Conservation (phyloP, 30 jellyfish, hydroid and myxozoan genomes). For the Morbakka virulenta region DNA sequence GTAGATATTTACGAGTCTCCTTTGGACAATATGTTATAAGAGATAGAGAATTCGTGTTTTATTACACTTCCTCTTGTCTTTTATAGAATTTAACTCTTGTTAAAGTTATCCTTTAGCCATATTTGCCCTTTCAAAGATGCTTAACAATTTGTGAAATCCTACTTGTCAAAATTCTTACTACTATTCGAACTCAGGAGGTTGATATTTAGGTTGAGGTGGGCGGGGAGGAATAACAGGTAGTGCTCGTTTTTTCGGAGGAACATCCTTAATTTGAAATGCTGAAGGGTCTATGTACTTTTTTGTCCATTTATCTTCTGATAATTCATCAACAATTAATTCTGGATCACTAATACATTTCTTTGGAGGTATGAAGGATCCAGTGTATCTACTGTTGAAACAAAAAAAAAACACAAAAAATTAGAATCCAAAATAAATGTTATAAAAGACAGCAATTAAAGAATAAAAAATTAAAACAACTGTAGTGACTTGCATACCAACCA, state of each 20-base stretch:
- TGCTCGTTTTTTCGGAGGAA: slow-evolving; percentile 96
- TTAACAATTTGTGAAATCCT: too few relatives aligned
- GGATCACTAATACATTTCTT: slow-evolving; percentile 53
- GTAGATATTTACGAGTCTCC: too few relatives aligned
- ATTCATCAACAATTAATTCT: slow-evolving; percentile 65
- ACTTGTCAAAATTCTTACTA: too few relatives aligned
- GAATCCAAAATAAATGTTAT: neutral
- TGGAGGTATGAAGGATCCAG: slow-evolving; percentile 94
- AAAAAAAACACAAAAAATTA: neutral
- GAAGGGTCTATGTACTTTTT: slow-evolving; percentile 79
- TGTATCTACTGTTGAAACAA: slow-evolving; percentile 69
- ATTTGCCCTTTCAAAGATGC: too few relatives aligned
- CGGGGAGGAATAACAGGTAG: slow-evolving; percentile 87
- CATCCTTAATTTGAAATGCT: slow-evolving; percentile 83
- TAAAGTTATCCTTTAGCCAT: too few relatives aligned
- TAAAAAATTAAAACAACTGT: too few relatives aligned
- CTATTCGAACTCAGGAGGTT: slow-evolving; percentile 94
- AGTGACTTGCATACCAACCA: too few relatives aligned
- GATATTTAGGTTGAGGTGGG: slow-evolving; percentile 81
- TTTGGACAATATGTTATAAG: too few relatives aligned
- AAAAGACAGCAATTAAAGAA: too few relatives aligned
- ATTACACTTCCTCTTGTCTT: too few relatives aligned
- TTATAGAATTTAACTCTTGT: too few relatives aligned
- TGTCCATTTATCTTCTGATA: slow-evolving; percentile 93
- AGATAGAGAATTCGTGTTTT: too few relatives aligned